phyloP scores from a whole-genome alignment of 2,113 vertebrate species.

The Bos indicus region DNA sequence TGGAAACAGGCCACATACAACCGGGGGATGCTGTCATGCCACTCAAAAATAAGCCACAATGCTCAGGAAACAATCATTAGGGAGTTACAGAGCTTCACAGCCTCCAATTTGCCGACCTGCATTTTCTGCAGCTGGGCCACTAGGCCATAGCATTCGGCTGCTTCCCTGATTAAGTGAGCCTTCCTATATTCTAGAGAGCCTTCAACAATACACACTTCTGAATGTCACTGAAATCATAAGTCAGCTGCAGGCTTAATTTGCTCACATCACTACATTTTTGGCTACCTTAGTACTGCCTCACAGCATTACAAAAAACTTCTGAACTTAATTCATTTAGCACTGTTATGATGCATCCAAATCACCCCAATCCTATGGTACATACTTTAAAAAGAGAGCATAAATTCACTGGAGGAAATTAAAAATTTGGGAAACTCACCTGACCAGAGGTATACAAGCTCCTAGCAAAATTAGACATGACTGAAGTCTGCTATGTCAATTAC shows the following conservation, averaged over 20 bases:
- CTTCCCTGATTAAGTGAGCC: constrained; percentile 41
- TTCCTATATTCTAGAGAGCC: constrained; percentile 14
- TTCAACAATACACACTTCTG: constrained; percentile 7
- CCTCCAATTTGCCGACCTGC: not conserved
- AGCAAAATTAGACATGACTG: constrained; percentile 4
- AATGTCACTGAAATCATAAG: not conserved
- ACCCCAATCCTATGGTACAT: constrained; percentile 5
- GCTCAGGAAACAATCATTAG: not conserved
- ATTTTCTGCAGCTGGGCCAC: not conserved
- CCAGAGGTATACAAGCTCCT: constrained; percentile 23
- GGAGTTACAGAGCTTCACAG: not conserved
- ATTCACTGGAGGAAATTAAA: constrained; percentile 24
- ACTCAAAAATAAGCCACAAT: constrained; percentile 38
- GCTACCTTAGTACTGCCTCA: constrained; percentile 11
- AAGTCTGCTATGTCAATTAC: constrained; percentile 25
- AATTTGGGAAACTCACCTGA: constrained; percentile 22
- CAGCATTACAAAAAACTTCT: constrained; percentile 10
- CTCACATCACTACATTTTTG: not conserved
- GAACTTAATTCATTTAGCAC: constrained; percentile 26
- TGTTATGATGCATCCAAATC: constrained; percentile 16
- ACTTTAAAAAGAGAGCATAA: constrained; percentile 45
- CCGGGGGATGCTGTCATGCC: constrained; percentile 29
- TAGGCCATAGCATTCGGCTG: constrained; percentile 12
- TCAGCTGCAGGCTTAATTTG: constrained; percentile 18
- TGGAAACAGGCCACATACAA: constrained; percentile 50